These are phyloP conservation scores for Diadegma fenestrale DNA, from an alignment of 2,888 invertebrate species.

Conservation along the genomic window DNA sequence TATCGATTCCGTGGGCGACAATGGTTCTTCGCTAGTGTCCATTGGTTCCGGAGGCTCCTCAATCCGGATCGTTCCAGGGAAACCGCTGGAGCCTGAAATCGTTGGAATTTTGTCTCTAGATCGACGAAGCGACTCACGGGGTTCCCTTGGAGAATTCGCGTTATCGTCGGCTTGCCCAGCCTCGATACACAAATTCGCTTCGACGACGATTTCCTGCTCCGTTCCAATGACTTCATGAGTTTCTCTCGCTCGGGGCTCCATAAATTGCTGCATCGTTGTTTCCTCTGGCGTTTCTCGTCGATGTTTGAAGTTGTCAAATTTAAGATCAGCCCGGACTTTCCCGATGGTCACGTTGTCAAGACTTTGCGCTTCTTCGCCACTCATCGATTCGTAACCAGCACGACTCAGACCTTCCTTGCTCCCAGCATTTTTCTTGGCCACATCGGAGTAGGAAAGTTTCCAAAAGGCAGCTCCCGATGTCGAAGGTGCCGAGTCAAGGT, in stretches of 20 bases:
- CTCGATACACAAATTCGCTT: constrained; percentile 38
- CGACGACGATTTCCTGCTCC: constrained; percentile 27
- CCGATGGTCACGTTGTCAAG: constrained; percentile 47
- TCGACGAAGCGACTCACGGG: neutral
- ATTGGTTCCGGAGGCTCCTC: constrained; percentile 76
- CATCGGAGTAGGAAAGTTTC: constrained; percentile 77
- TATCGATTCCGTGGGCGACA: constrained; percentile 76
- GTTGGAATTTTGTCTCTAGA: constrained; percentile 4
- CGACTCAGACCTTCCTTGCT: constrained; percentile 44
- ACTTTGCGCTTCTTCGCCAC: constrained; percentile 38
- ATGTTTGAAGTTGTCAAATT: constrained; percentile 39
- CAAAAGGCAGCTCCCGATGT: constrained; percentile 69
- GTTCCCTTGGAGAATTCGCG: constrained; percentile 44
- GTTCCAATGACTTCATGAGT: constrained; percentile 11
- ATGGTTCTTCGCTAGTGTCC: constrained; percentile 77
- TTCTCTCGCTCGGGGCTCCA: neutral
- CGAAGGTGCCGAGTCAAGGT: constrained; percentile 72
- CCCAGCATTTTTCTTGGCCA: constrained; percentile 72
- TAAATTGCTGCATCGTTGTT: neutral
- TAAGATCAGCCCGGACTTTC: constrained; percentile 48
- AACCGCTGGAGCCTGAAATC: constrained; percentile 64
- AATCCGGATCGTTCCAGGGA: constrained; percentile 68
- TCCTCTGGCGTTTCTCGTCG: constrained; percentile 30
- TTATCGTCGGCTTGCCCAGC: constrained; percentile 48
- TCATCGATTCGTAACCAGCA: constrained; percentile 35